Evolutionary conservation across 2,113 vertebrate species (phyloP), one percentile per base, ranked within the genome.

Genomic region (Lota lota): DNA sequence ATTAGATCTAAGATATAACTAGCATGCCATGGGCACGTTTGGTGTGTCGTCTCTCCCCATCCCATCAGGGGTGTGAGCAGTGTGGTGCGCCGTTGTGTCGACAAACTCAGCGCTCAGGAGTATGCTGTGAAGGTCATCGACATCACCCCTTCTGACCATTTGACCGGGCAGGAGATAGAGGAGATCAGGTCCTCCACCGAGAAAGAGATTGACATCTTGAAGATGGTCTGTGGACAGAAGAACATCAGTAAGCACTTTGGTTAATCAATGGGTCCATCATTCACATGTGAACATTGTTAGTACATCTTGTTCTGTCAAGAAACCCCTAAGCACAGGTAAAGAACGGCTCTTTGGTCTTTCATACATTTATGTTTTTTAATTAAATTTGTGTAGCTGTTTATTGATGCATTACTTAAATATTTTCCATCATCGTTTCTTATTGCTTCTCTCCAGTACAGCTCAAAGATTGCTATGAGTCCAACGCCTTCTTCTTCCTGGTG

Each of bases 101-200:
- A 95, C 85, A 99, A 98, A 68, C 84, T 40, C 47, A 95, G 93
- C 0, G 76, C 87, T 58, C 88, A 92, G 81, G 96, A 98, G 4
- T 99, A 94, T 0, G 97, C 97, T 0, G 97, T 99, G 67, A 99
- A 99, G 86, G 93, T 99, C 79, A 99, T 99, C 0, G 97, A 99
- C 82, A 90, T 99, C 88, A 98, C 96, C 0, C 95, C 96, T 0
- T 96, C 95, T 0, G 97, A 98, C 33, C 95, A 94, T 85, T 93
- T 93, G 63, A 94, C 89, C 3, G 54, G 91, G 0, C 67, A 91
- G 71, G 94, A 98, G 90, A 92, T 94, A 0, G 86, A 90, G 81
- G 97, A 99, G 74, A 91, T 99, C 83, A 85, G 93, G 7, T 92
- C 93, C 28, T 92, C 96, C 17, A 99, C 97, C 0, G 1, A 90